Conservation (phyloP, 2,888 invertebrate species). For the Euplexia lucipara region DNA sequence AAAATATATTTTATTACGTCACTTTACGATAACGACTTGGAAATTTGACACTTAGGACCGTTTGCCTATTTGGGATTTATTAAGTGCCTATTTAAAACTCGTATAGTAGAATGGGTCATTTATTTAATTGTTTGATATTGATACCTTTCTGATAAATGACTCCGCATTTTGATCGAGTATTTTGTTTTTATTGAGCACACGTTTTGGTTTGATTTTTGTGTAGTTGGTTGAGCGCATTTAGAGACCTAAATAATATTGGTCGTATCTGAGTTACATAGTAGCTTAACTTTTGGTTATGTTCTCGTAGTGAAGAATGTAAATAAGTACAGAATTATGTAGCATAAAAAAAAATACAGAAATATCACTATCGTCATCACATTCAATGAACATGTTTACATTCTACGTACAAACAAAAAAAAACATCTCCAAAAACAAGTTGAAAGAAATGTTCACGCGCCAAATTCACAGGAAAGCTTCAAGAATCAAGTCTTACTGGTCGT, state of each 20-base stretch:
- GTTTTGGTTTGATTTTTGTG: background rate
- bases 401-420: slow-evolving; percentile 17
- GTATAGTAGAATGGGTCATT: slow-evolving; percentile 48
- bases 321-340: background rate
- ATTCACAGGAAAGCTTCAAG: slow-evolving; percentile 73
- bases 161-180: slow-evolving; percentile 6
- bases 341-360: background rate
- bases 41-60: slow-evolving; percentile 50
- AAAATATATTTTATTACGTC: slow-evolving; percentile 60
- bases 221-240: background rate
- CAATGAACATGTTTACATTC: slow-evolving; percentile 1
- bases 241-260: background rate
- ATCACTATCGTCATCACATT: background rate
- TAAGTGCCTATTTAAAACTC: slow-evolving; percentile 54
- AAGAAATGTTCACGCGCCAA: slow-evolving; percentile 61
- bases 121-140: slow-evolving; percentile 41
- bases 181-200: background rate
- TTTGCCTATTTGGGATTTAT: slow-evolving; percentile 46
- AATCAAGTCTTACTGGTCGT: slow-evolving; percentile 78
- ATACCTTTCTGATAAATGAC: slow-evolving; percentile 30
- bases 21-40: slow-evolving; percentile 48
- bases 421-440: slow-evolving; percentile 19
- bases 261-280: background rate
- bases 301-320: background rate
- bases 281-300: background rate